These are phyloP conservation scores for Erethizon dorsatum DNA, from an alignment of 2,797 vertebrate genomes.

Conservation along the genomic window DNA sequence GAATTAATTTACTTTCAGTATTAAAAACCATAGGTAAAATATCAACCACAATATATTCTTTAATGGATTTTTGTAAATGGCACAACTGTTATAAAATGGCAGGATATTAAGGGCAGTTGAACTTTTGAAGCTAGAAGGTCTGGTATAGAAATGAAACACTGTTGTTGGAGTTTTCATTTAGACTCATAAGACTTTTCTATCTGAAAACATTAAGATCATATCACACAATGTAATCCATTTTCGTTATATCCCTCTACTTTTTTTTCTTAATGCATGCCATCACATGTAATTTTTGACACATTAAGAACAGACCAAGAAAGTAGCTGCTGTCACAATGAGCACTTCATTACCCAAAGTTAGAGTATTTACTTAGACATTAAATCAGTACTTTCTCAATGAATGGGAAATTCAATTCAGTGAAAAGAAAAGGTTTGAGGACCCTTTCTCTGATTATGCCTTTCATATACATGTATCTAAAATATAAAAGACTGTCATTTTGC, in stretches of 20 bases:
- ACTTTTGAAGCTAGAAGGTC: background rate
- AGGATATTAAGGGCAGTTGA: background rate
- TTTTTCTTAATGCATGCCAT: constrained; percentile 53
- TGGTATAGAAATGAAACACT: background rate
- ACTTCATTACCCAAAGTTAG: constrained; percentile 46
- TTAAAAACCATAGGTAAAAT: background rate
- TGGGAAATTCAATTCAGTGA: constrained; percentile 74
- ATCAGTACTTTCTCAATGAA: constrained; percentile 62
- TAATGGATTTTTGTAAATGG: background rate
- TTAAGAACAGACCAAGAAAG: constrained; percentile 78
- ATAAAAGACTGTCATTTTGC: constrained; percentile 36
- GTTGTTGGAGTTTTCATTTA: background rate
- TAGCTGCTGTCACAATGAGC: constrained; percentile 64
- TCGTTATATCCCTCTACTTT: background rate
- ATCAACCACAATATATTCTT: background rate
- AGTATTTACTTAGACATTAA: constrained; percentile 74
- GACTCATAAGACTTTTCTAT: background rate
- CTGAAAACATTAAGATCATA: background rate
- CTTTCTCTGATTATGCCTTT: constrained; percentile 49
- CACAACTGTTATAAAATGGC: constrained; percentile 2
- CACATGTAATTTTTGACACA: constrained; percentile 63
- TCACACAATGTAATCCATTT: background rate
- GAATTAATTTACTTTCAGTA: constrained; percentile 25
- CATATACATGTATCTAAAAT: constrained; percentile 55
- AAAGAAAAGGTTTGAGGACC: constrained; percentile 54